These are phyloP conservation scores for Zeus faber DNA, from an alignment of 2,113 vertebrate genomes.

Conservation along the genomic window DNA sequence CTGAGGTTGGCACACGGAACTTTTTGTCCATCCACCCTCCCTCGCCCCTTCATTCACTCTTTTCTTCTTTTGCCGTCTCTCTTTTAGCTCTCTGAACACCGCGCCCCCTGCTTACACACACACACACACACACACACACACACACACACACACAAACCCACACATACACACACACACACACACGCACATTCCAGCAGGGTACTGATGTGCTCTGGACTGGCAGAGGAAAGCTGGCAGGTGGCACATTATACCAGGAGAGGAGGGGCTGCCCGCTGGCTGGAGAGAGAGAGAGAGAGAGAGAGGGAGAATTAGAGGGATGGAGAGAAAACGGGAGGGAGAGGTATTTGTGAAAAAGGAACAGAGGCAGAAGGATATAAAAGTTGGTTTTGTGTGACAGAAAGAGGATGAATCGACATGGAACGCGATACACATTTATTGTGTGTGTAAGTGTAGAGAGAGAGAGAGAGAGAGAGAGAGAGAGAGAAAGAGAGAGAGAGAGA, in stretches of 20 bases:
- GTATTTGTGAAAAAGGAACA: conserved; percentile 32
- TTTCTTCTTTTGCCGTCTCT: no score
- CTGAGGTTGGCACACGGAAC: no score
- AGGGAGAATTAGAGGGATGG: conserved; percentile 14
- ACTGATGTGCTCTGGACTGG: conserved; percentile 17
- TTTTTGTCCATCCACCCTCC: no score
- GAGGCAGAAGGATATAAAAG: conserved; percentile 37
- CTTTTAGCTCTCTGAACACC: no score
- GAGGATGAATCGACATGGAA: conserved; percentile 18
- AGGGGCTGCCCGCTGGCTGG: conserved; percentile 40
- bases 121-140: no score
- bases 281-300: conserved; percentile 19
- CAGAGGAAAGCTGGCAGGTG: conserved; percentile 46
- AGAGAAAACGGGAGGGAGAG: background rate
- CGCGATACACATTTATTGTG: background rate
- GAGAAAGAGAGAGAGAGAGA: conserved; percentile 23
- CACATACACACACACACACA: no score
- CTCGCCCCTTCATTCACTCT: no score
- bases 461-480: no score
- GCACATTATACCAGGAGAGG: conserved; percentile 48
- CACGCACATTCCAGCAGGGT: no score
- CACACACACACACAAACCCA: no score
- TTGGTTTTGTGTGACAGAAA: conserved; percentile 34
- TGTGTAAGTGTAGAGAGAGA: conserved; percentile 7
- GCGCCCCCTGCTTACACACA: no score